Base-by-base conservation (phyloP, 1,140 invertebrate genomes). In the Meloidogyne chitwoodi region DNA sequence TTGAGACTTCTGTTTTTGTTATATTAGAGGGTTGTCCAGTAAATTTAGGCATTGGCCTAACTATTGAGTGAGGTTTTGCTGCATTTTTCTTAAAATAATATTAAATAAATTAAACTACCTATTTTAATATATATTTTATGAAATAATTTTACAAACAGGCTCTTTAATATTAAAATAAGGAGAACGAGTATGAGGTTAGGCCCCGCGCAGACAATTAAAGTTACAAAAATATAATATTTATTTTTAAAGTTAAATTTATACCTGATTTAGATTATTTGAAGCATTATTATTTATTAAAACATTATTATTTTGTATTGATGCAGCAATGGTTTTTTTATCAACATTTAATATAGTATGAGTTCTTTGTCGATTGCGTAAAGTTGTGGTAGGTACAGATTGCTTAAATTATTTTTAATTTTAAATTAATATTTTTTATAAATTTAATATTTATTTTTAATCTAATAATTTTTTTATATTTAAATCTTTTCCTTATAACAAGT, bases 41-140 rank as follows among this genome's bases (percentile, higher is more conserved):
- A n/a, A 19, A 3, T n/a, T 85, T 82, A n/a, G 82, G 82, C 83
- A 85, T 85, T 61, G 83, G 83, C 19, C 79, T 75, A 19, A 85
- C 83, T 26, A 85, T 85, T 5, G 83, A 85, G 44, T 85, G 82
- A 0, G 81, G 77, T 65, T 85, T 83, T 61, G 74, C 31, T 78
- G 71, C 73, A 24, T 70, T 79, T 64, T 44, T 44, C 31, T 56
- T 68, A 0, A 44, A 56, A 38, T 38, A 38, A 6, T n/a, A 8
- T 38, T 8, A 38, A 38, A 38, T 38, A 6, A 38, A 38, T 6
- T 38, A 8, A 38, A 38, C 10, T n/a, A n/a, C n/a, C n/a, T n/a
- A n/a, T n/a, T n/a, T n/a, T n/a, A n/a, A n/a, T n/a, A n/a, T n/a
- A n/a, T n/a, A n/a, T n/a, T n/a, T n/a, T n/a, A n/a, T n/a, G n/a